Conservation (phyloP, 2,888 invertebrate species). For the Cephus sareptanus region DNA sequence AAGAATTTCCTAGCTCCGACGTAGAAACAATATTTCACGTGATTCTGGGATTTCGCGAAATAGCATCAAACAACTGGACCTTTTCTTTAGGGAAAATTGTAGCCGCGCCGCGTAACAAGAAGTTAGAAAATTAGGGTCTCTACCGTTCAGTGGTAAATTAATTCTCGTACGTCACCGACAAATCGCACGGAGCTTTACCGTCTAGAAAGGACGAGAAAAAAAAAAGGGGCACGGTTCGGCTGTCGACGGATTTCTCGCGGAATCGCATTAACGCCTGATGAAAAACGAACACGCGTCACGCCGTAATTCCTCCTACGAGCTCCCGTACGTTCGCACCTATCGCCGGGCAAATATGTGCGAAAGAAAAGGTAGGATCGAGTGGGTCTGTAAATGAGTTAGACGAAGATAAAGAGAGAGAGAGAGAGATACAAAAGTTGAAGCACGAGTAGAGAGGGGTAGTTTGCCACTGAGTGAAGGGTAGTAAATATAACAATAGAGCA, state of each 20-base stretch:
- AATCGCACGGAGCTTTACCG: not conserved
- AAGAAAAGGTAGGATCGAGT: not conserved
- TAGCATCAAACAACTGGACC: not conserved
- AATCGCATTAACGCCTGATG: not conserved
- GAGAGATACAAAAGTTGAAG: not conserved
- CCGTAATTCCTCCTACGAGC: not conserved
- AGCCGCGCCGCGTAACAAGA: not conserved
- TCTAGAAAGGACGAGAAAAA: not conserved
- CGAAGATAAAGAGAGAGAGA: not conserved
- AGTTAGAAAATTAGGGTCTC: not conserved
- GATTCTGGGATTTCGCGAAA: not conserved
- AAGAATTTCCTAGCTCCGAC: not conserved
- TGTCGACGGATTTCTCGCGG: not conserved
- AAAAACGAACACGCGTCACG: conserved; percentile 13
- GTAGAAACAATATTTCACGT: not conserved
- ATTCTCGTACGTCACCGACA: conserved; percentile 5
- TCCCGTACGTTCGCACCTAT: not conserved
- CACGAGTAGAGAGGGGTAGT: not conserved
- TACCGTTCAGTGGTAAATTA: not conserved
- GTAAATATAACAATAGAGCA: not conserved
- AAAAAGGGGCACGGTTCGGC: not conserved
- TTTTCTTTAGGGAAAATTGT: not conserved
- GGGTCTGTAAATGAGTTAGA: not conserved
- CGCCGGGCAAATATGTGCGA: not conserved
- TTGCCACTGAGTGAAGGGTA: not conserved